Conservation (phyloP, 2,888 invertebrate species). For the Chorisops tibialis region DNA sequence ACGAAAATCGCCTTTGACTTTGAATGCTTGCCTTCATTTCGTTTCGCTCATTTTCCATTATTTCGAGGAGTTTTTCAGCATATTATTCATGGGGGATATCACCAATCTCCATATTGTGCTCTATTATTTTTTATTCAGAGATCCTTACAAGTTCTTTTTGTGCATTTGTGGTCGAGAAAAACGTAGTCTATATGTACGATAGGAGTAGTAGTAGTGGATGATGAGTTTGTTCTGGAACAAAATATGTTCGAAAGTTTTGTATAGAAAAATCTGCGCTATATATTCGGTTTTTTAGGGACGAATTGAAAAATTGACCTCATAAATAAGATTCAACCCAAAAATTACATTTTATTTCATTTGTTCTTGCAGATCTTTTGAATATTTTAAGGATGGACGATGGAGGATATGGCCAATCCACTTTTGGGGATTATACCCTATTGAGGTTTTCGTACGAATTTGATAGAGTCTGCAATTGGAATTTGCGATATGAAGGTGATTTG, state of each 20-base stretch:
- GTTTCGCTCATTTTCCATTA: constrained; percentile 32
- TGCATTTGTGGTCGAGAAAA: too few relatives aligned
- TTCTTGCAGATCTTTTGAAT: constrained; percentile 28
- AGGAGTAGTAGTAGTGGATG: too few relatives aligned
- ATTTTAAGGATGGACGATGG: constrained; percentile 21
- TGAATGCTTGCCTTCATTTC: constrained; percentile 10
- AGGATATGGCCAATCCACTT: neutral
- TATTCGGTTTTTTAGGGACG: constrained; percentile 10
- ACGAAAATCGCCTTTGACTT: constrained; percentile 17
- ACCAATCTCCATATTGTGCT: constrained; percentile 16
- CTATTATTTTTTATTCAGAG: too few relatives aligned
- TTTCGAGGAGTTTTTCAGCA: constrained; percentile 30
- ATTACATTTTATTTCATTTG: constrained; percentile 29
- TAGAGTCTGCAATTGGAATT: too few relatives aligned
- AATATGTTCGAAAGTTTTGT: too few relatives aligned
- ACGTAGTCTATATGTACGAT: too few relatives aligned
- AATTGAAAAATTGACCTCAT: constrained; percentile 33
- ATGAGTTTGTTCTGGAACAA: too few relatives aligned
- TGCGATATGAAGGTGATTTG: too few relatives aligned
- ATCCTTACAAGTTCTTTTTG: too few relatives aligned
- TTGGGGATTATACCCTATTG: too few relatives aligned
- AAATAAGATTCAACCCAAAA: constrained; percentile 32
- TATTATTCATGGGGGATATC: constrained; percentile 32
- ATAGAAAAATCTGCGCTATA: neutral
- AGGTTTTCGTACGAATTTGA: too few relatives aligned